A percentile compares a stretch with the other conserved stretches of the same genome.
phyloP scores from a whole-genome alignment of 2,797 vertebrate species.

The Clarias fuscus region DNA sequence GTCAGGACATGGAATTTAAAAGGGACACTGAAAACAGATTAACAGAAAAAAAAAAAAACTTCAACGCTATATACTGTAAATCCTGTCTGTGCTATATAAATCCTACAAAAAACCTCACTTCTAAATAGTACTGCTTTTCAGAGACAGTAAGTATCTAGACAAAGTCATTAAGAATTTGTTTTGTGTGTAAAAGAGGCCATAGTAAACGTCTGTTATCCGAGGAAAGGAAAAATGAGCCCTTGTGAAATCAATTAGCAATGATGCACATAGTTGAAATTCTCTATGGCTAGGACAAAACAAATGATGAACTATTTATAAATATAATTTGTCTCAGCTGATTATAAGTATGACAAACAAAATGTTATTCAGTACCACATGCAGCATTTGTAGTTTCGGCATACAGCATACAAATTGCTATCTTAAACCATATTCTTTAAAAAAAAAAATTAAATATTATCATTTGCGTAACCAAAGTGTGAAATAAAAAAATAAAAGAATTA shows the following conservation, averaged over 20 bases:
- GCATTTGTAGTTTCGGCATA: not conserved
- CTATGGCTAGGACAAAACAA: constrained; percentile 15
- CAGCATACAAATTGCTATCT: not conserved
- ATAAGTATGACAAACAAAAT: constrained; percentile 7
- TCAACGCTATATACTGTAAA: too few species aligned
- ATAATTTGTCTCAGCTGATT: constrained; percentile 6
- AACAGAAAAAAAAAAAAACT: not conserved
- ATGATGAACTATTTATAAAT: constrained; percentile 20
- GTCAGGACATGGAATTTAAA: not conserved
- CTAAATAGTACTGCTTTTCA: constrained; percentile 21
- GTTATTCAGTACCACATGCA: constrained; percentile 21
- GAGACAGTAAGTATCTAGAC: not conserved
- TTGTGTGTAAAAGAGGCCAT: not conserved
- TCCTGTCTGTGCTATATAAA: not conserved
- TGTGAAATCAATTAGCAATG: constrained; percentile 42
- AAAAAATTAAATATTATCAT: not conserved
- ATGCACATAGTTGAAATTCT: constrained; percentile 19
- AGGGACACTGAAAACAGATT: not conserved
- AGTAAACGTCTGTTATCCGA: not conserved
- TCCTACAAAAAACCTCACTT: not conserved
- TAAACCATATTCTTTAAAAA: not conserved
- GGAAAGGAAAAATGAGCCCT: not conserved
- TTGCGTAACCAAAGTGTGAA: not conserved
- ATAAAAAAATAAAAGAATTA: not conserved
- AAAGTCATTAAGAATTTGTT: not conserved